Conservation (phyloP, 1,140 invertebrate genomes). For the Varroa destructor region DNA sequence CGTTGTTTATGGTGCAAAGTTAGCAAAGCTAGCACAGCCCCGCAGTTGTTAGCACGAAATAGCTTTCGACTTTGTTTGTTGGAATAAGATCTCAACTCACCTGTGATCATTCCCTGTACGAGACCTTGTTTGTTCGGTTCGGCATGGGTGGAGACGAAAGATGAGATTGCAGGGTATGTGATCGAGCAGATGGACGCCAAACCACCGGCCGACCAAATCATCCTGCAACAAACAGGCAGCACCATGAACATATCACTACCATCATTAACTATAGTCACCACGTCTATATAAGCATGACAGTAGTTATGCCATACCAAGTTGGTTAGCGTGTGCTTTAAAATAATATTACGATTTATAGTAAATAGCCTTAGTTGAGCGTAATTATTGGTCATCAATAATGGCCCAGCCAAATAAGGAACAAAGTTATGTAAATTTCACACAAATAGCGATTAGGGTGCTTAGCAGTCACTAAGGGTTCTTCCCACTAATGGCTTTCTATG, state of each 20-base stretch:
- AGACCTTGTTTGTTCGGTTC: constrained; percentile 91
- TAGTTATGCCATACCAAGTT: neutral
- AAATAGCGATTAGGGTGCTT: no score
- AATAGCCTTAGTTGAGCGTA: no score
- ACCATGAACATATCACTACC: constrained; percentile 1
- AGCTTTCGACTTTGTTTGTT: no score
- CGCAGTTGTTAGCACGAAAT: no score
- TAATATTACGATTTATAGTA: no score
- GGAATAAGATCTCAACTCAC: neutral
- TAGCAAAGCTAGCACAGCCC: no score
- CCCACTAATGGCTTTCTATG: no score
- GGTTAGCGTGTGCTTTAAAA: neutral
- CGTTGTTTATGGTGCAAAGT: no score
- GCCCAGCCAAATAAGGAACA: no score
- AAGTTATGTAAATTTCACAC: no score
- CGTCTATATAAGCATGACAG: neutral
- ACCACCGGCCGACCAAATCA: constrained; percentile 97
- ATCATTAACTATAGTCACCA: neutral
- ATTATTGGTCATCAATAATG: no score
- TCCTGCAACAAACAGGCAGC: constrained; percentile 49
- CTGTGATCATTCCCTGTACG: constrained; percentile 93
- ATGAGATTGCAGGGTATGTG: constrained; percentile 97
- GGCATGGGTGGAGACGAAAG: constrained; percentile 93
- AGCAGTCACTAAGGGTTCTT: no score
- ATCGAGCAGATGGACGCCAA: constrained; percentile 78